A percentile compares a stretch with the other conserved stretches of the same genome.
Evolutionary conservation across 2,113 vertebrate species (phyloP).

Genomic region (Lampris megalopsis): DNA sequence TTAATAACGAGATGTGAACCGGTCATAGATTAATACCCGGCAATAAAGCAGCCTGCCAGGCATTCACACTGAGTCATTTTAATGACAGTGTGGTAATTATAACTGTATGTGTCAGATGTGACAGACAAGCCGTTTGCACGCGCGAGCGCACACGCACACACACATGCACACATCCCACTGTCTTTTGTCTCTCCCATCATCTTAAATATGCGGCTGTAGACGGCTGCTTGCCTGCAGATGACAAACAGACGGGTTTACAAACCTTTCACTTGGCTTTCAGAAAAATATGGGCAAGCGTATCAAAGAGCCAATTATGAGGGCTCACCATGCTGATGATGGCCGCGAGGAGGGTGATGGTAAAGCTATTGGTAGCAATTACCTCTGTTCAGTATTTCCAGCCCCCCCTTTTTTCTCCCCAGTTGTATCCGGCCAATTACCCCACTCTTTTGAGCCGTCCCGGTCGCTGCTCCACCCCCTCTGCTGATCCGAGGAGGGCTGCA

Average conservation of each 20-base stretch:
- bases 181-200: background rate
- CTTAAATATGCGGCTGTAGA: slow-evolving; percentile 49
- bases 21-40: slow-evolving; percentile 75
- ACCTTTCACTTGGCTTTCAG: slow-evolving; percentile 32
- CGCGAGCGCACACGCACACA: slow-evolving; percentile 4
- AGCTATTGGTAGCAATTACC: background rate
- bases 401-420: too few relatives aligned
- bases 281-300: slow-evolving; percentile 18
- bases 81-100: slow-evolving; percentile 77
- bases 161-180: slow-evolving; percentile 16
- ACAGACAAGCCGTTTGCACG: slow-evolving; percentile 65
- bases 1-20: slow-evolving; percentile 83
- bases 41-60: slow-evolving; percentile 77
- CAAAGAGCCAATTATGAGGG: background rate
- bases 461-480: too few relatives aligned
- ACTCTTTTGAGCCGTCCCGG: too few relatives aligned
- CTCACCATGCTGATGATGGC: background rate
- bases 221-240: slow-evolving; percentile 23
- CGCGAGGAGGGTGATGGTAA: background rate
- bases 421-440: too few relatives aligned
- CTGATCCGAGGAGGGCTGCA: too few relatives aligned
- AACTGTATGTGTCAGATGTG: slow-evolving; percentile 71
- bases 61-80: slow-evolving; percentile 74
- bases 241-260: slow-evolving; percentile 44
- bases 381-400: too few relatives aligned